phyloP scores from a whole-genome alignment of 2,797 vertebrate genomes.

The Odontamblyopus lacepedii region DNA sequence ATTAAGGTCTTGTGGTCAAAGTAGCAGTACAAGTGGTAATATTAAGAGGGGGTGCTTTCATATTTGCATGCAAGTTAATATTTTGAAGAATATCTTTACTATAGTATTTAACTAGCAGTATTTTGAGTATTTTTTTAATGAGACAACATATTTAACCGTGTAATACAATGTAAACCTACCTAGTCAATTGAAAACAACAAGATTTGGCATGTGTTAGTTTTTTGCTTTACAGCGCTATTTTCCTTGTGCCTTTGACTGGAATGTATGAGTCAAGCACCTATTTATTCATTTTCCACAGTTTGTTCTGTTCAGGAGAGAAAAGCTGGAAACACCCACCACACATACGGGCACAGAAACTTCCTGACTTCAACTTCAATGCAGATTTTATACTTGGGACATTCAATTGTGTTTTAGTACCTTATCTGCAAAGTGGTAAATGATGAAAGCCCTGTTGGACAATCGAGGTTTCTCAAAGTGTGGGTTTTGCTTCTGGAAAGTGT shows the following conservation, averaged over 20 bases:
- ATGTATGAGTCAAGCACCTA: conserved; percentile 31
- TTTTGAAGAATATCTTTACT: too few species aligned
- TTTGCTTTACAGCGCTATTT: neutral
- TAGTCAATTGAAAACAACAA: too few species aligned
- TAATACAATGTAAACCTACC: too few species aligned
- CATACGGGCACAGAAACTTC: neutral
- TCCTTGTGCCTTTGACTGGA: conserved; percentile 5
- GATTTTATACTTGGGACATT: conserved; percentile 10
- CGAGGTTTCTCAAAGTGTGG: conserved; percentile 93
- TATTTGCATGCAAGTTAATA: too few species aligned
- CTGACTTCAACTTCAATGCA: neutral
- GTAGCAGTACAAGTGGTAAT: too few species aligned
- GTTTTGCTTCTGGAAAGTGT: conserved; percentile 90
- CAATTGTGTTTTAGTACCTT: conserved; percentile 78
- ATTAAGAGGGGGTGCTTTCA: too few species aligned
- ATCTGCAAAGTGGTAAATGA: conserved; percentile 97
- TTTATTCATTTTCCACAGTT: conserved; percentile 23
- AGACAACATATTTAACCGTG: too few species aligned
- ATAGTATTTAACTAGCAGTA: too few species aligned
- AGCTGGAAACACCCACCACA: conserved; percentile 14
- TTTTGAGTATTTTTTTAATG: too few species aligned
- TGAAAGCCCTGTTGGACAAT: conserved; percentile 94
- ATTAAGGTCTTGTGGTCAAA: too few species aligned
- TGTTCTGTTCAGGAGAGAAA: conserved; percentile 20
- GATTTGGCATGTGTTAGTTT: neutral